Evolutionary conservation across 2,797 vertebrate species (phyloP).

Genomic region (Kryptopterus vitreolus): DNA sequence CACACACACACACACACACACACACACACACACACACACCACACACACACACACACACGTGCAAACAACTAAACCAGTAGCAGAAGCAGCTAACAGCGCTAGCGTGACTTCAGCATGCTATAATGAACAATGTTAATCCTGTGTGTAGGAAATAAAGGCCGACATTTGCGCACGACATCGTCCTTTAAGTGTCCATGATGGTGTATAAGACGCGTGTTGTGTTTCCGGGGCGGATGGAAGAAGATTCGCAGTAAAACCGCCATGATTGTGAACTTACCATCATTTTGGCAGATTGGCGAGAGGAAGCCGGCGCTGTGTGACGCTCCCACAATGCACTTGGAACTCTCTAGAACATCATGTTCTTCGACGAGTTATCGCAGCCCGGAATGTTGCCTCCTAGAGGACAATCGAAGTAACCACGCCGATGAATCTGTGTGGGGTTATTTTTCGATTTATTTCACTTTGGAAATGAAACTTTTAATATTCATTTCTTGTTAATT

Average conservation of each 20-base stretch:
- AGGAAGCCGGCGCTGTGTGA: slow-evolving; percentile 49
- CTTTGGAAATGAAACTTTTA: no score
- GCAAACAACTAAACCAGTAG: background rate
- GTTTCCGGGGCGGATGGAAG: slow-evolving; percentile 8
- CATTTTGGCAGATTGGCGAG: slow-evolving; percentile 68
- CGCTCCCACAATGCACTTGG: slow-evolving; percentile 57
- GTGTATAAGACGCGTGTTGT: accelerated
- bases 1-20: background rate
- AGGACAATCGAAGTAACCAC: no score
- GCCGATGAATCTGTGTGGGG: no score
- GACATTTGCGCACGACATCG: accelerated
- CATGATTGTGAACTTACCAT: slow-evolving; percentile 70
- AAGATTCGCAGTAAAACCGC: slow-evolving; percentile 31
- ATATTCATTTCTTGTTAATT: no score
- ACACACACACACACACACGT: background rate
- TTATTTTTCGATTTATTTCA: no score
- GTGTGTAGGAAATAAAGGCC: slow-evolving; percentile 11
- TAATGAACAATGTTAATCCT: background rate
- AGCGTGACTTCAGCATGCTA: background rate
- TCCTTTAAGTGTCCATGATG: background rate
- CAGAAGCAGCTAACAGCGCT: slow-evolving; percentile 16
- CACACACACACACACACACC: background rate
- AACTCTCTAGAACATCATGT: slow-evolving; percentile 53
- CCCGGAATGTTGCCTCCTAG: background rate
- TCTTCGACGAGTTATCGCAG: background rate